Evolutionary conservation across 1,140 invertebrate species (phyloP).

Genomic region (Bradynema listronoti): DNA sequence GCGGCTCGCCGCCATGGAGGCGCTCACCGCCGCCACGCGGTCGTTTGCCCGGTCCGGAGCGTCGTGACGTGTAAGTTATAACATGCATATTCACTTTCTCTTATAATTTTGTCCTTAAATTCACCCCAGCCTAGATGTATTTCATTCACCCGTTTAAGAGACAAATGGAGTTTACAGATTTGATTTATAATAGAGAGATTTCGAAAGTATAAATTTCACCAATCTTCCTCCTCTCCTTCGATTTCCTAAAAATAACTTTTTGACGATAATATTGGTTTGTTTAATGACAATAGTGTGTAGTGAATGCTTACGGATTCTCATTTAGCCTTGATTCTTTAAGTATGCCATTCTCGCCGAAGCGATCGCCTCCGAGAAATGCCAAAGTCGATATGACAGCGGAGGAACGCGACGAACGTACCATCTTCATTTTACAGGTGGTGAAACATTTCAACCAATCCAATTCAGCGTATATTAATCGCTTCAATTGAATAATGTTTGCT

Average conservation of each 20-base stretch:
- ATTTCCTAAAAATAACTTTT: no score
- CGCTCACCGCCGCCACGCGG: constrained; percentile 24
- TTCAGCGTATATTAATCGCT: not conserved
- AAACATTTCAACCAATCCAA: constrained; percentile 11
- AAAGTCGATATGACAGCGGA: constrained; percentile 76
- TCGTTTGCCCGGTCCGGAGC: constrained; percentile 53
- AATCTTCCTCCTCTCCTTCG: no score
- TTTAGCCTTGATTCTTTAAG: constrained; percentile 38
- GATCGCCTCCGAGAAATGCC: constrained; percentile 49
- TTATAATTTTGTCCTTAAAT: not conserved
- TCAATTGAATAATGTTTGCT: not conserved
- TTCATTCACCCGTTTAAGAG: no score
- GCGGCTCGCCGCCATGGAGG: constrained; percentile 14
- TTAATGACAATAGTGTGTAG: no score
- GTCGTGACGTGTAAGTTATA: constrained; percentile 55
- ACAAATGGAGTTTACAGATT: no score
- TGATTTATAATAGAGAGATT: no score
- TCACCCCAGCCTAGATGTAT: no score
- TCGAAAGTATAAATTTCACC: no score
- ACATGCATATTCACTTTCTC: not conserved
- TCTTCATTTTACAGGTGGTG: constrained; percentile 88
- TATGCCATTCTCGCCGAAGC: constrained; percentile 54
- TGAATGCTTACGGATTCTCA: no score
- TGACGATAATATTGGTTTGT: no score
- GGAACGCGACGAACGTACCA: constrained; percentile 91